Percentiles rank a stretch among this genome's conserved stretches.
Conservation (phyloP, 2,888 invertebrate species). For the Balanococcus diminutus region DNA sequence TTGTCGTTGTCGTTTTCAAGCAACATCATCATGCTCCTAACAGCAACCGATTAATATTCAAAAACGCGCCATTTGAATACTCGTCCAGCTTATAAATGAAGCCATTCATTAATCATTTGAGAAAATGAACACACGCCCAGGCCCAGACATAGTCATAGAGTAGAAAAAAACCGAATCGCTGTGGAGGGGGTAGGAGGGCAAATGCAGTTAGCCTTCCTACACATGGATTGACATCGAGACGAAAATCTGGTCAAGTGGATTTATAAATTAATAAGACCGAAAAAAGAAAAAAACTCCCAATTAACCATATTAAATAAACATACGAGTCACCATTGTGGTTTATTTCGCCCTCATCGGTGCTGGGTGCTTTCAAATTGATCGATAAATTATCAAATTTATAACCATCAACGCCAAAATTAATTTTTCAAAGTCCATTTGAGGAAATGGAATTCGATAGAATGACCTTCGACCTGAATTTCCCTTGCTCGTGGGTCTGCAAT, state of each 20-base stretch:
- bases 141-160: background rate
- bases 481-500: background rate
- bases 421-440: background rate
- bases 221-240: conserved; percentile 1
- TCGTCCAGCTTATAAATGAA: conserved; percentile 28
- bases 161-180: background rate
- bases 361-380: background rate
- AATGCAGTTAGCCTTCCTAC: conserved; percentile 17
- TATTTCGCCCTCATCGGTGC: background rate
- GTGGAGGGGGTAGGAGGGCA: background rate
- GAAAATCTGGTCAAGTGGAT: conserved; percentile 4
- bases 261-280: background rate
- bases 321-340: background rate
- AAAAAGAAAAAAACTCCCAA: background rate
- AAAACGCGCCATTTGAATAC: conserved; percentile 29
- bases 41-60: conserved; percentile 20
- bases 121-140: conserved; percentile 11
- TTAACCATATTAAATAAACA: background rate
- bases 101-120: conserved; percentile 24
- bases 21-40: background rate
- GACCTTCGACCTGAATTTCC: background rate
- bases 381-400: conserved; percentile 10
- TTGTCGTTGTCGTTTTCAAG: background rate
- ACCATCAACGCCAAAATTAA: background rate
- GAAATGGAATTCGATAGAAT: background rate